Conservation (phyloP, 2,113 vertebrate genomes). For the Oreochromis niloticus region DNA sequence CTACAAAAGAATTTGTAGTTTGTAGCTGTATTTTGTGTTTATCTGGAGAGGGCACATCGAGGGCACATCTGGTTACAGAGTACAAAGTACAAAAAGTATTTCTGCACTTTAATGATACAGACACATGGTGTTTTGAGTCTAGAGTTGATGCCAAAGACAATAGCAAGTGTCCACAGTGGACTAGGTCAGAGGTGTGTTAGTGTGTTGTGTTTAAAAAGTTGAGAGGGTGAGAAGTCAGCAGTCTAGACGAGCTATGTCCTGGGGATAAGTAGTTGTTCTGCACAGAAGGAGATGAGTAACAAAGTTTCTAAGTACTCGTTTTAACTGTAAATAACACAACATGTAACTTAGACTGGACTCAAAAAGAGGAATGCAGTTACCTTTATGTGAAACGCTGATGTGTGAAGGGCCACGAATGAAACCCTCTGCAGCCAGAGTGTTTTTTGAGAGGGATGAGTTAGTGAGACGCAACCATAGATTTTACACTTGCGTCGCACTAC, state of each 20-base stretch:
- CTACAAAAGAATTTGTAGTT: neutral
- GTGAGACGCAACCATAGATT: neutral
- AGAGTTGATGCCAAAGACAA: neutral
- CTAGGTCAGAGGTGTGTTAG: neutral
- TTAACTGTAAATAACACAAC: neutral
- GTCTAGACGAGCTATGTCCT: neutral
- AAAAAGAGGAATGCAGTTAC: neutral
- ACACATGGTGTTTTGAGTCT: neutral
- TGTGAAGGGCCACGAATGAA: neutral
- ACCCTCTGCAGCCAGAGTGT: neutral
- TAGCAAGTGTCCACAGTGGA: neutral
- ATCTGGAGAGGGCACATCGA: neutral
- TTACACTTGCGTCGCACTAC: neutral
- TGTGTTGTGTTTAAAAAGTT: neutral
- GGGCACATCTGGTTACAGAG: neutral
- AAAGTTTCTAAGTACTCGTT: neutral
- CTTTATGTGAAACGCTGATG: neutral
- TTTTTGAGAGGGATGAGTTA: neutral
- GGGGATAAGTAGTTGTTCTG: neutral
- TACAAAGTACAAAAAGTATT: neutral
- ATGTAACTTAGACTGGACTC: neutral
- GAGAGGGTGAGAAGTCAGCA: neutral
- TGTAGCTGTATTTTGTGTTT: neutral
- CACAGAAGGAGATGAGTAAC: neutral
- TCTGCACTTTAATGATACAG: neutral